phyloP scores from a whole-genome alignment of 2,113 vertebrate species.

The Ranitomeya imitator region DNA sequence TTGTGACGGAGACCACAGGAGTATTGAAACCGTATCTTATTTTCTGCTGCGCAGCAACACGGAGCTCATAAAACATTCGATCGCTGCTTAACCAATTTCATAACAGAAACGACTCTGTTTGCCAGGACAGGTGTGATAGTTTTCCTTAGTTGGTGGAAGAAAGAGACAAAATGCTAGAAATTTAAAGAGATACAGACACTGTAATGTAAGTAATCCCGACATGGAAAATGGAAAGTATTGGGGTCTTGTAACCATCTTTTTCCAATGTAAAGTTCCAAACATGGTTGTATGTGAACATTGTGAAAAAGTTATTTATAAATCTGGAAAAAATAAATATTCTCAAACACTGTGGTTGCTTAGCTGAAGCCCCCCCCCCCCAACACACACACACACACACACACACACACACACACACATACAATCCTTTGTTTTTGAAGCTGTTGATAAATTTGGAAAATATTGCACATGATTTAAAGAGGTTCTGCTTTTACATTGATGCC shows the following conservation, averaged over 20 bases:
- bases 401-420: no score
- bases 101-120: conserved; percentile 9
- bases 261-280: no score
- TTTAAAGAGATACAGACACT: background rate
- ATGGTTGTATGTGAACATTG: no score
- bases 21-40: conserved; percentile 19
- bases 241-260: background rate
- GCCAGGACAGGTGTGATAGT: conserved; percentile 1
- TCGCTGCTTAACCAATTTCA: conserved; percentile 3
- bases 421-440: no score
- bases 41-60: background rate
- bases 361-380: no score
- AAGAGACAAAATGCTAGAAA: background rate
- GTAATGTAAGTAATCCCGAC: background rate
- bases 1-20: conserved; percentile 12
- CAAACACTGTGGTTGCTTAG: no score
- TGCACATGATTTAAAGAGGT: no score
- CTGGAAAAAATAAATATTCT: no score
- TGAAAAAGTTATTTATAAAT: no score
- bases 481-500: no score
- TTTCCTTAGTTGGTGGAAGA: background rate
- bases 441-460: no score
- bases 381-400: no score
- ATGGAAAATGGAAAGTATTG: background rate
- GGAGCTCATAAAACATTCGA: conserved; percentile 18